Percentiles rank a stretch among this genome's conserved stretches.
These are phyloP conservation scores for Lycodopsis pacificus DNA, from an alignment of 2,797 vertebrate genomes.

Conservation along the genomic window DNA sequence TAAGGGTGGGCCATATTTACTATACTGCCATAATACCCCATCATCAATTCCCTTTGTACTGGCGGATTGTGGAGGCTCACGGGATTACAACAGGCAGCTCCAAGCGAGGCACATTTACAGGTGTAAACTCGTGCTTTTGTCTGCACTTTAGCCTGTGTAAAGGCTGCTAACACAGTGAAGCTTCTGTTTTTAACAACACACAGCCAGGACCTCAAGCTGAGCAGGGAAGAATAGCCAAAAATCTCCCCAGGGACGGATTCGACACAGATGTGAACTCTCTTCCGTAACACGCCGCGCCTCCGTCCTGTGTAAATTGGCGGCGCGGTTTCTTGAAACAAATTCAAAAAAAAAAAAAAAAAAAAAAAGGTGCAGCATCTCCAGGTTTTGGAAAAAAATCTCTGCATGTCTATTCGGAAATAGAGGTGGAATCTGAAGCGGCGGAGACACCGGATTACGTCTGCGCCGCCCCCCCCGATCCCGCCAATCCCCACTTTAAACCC, in stretches of 20 bases:
- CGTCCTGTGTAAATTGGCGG: conserved; percentile 60
- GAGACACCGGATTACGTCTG: conserved; percentile 62
- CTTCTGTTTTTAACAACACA: conserved; percentile 38
- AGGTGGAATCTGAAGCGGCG: conserved; percentile 57
- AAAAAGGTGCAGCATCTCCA: conserved; percentile 33
- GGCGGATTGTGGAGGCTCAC: conserved; percentile 67
- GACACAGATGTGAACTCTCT: conserved; percentile 44
- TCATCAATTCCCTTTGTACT: conserved; percentile 76
- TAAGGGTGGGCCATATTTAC: conserved; percentile 75
- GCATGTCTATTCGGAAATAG: conserved; percentile 46
- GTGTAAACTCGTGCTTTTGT: conserved; percentile 64
- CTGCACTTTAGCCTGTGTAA: conserved; percentile 53
- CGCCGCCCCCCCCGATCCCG: conserved; percentile 67
- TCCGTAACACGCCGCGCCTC: conserved; percentile 37
- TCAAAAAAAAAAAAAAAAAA: conserved; percentile 3
- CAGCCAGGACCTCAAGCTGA: conserved; percentile 42
- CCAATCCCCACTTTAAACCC: conserved; percentile 65
- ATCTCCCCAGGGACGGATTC: conserved; percentile 45
- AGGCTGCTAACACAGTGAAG: conserved; percentile 49
- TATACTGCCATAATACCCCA: conserved; percentile 66
- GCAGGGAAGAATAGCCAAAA: conserved; percentile 44
- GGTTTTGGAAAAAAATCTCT: conserved; percentile 55
- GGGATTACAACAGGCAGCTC: conserved; percentile 65
- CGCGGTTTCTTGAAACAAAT: conserved; percentile 34
- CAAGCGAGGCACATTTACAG: conserved; percentile 68